Evolutionary conservation across 2,797 vertebrate genomes (phyloP), one percentile per base, ranked within the genome.

Genomic region (Syngnathus rostellatus): DNA sequence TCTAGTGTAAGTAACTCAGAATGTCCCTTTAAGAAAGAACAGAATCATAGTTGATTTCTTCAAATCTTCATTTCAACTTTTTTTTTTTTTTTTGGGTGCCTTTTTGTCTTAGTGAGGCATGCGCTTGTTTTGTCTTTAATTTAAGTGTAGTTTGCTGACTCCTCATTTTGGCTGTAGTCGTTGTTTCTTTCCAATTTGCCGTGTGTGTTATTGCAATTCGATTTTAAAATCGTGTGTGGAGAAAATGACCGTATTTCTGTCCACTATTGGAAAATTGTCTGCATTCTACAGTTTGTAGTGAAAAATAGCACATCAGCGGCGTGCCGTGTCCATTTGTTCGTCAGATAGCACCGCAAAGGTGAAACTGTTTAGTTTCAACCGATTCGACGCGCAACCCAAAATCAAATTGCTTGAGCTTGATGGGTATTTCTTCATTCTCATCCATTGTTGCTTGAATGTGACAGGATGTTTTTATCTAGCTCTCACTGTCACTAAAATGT

Each of bases 1-100:
- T 81, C 94, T 99, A 88, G 95, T 98, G 97, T 99, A 93, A 98
- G 97, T 98, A 90, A 87, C 78, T 85, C 68, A 65, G 85, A 78
- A 80, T 59, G 68, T 89, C 86, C 71, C 76, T 77, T 81, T 62
- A 68, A 68, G 70, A 68, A 74, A 78, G 72, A 70, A 54, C 81
- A 80, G 66, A 7, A 62, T 41, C 38, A 21, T 23, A 61, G 8
- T 23, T 62, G 8, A 45, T 23, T 45, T 62, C 23, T 25, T 62
- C 11, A 40, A 61, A 40, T 61, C 31, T 23, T 58, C 55, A 58
- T 58, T 58, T 16, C 17, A 38, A 25, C 9, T 55, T 67, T 8
- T 39, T 68, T 55, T 67, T 8, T 39, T 68, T 83, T 48, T 64
- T 66, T 70, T 79, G 80, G 82, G 72, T 87, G 70, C 71, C 2